A percentile compares a stretch with the other conserved stretches of the same genome.
phyloP scores from a whole-genome alignment of 2,113 vertebrate genomes.

The Ophthalmolycus amberensis region DNA sequence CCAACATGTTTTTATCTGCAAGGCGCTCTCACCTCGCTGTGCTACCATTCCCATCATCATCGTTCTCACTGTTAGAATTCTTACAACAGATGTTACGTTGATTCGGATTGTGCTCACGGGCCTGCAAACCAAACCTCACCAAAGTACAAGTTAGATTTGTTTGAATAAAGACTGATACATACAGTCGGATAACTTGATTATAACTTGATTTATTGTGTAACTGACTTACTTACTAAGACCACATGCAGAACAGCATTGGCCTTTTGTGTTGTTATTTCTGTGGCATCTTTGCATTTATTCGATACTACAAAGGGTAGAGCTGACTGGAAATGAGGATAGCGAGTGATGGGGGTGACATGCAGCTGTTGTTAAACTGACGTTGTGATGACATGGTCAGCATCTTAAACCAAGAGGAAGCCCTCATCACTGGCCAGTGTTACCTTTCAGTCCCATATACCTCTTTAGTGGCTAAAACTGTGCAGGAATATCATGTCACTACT shows the following conservation, averaged over 20 bases:
- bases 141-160: background rate
- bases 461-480: background rate
- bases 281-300: too few relatives aligned
- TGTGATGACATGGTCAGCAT: background rate
- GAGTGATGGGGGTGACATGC: too few relatives aligned
- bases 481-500: constrained; percentile 1
- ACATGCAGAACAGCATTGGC: background rate
- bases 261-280: too few relatives aligned
- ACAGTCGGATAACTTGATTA: background rate
- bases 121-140: constrained; percentile 13
- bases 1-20: constrained; percentile 34
- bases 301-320: too few relatives aligned
- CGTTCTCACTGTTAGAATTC: constrained; percentile 11
- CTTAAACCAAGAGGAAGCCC: background rate
- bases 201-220: background rate
- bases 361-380: background rate
- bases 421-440: background rate
- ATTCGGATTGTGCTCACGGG: background rate
- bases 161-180: background rate
- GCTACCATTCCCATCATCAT: constrained; percentile 3
- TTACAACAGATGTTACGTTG: constrained; percentile 20
- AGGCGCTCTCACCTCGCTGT: background rate
- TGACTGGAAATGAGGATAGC: too few relatives aligned
- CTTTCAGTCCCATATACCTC: background rate
- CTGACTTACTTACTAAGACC: background rate